Conservation (phyloP, 2,888 invertebrate species). For the Eristalis tenax region DNA sequence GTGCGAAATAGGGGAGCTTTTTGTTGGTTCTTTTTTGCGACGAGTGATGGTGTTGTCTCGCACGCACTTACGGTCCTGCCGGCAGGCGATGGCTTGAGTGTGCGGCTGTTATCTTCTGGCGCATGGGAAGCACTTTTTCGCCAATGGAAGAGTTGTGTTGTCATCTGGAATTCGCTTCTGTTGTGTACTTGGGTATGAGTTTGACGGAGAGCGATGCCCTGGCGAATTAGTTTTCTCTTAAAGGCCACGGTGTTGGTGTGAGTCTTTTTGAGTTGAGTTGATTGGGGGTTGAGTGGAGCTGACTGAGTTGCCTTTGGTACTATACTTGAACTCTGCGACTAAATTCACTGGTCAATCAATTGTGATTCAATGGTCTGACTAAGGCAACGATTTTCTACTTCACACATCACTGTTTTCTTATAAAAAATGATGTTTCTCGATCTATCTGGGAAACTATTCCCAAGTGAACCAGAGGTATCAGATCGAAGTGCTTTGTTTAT, state of each 20-base stretch:
- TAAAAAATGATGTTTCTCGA: too few species aligned
- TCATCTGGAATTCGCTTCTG: background rate
- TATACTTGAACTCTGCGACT: too few species aligned
- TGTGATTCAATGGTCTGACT: too few species aligned
- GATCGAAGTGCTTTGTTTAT: too few species aligned
- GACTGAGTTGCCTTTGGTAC: background rate
- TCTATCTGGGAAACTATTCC: too few species aligned
- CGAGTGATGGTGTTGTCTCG: conserved; percentile 24
- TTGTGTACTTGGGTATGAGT: background rate
- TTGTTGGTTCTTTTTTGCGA: conserved; percentile 39
- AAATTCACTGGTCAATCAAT: too few species aligned
- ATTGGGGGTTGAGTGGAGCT: background rate
- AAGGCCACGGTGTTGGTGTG: background rate
- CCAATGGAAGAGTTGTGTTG: conserved; percentile 48
- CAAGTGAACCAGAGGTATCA: too few species aligned
- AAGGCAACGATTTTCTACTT: too few species aligned
- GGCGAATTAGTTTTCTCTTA: background rate
- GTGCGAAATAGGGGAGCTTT: conserved; percentile 59
- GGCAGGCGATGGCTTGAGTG: background rate
- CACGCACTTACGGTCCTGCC: background rate
- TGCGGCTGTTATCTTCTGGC: conserved; percentile 23
- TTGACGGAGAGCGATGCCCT: background rate
- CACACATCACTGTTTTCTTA: too few species aligned
- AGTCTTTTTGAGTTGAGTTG: background rate
- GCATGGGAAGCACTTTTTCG: conserved; percentile 30